phyloP scores from a whole-genome alignment of 53 echinoderm and acorn worm species.

The Paracentrotus lividus region DNA sequence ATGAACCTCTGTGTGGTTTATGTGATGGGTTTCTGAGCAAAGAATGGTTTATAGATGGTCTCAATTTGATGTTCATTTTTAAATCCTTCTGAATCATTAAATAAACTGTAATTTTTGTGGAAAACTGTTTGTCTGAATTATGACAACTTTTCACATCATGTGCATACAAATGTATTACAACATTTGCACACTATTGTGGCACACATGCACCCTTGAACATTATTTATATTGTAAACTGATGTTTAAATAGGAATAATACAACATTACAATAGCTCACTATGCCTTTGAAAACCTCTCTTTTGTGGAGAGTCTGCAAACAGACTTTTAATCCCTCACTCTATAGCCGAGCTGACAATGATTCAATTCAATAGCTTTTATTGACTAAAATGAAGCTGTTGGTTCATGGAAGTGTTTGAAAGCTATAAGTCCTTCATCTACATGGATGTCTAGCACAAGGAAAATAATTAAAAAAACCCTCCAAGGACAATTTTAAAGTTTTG shows the following conservation, averaged over 20 bases:
- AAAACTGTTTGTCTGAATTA: no score
- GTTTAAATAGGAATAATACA: not conserved
- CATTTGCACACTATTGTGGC: not conserved
- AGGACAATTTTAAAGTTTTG: not conserved
- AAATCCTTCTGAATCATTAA: no score
- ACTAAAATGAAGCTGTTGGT: slow-evolving; percentile 11
- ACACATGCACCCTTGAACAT: not conserved
- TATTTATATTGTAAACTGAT: not conserved
- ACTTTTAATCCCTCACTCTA: slow-evolving; percentile 38
- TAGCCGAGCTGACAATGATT: not conserved
- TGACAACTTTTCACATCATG: no score
- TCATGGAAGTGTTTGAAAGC: not conserved
- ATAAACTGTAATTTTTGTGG: no score
- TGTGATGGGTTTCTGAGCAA: no score
- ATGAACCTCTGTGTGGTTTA: no score
- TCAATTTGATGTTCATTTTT: no score
- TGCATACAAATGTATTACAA: not conserved
- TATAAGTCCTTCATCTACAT: not conserved
- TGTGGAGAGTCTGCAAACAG: slow-evolving; percentile 22
- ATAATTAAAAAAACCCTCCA: no score
- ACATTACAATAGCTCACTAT: not conserved
- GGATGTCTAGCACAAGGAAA: not conserved
- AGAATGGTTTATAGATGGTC: no score
- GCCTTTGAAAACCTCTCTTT: not conserved
- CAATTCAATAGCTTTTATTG: slow-evolving; percentile 8